Conservation (phyloP, 2,113 vertebrate genomes). For the Brachyistius frenatus region DNA sequence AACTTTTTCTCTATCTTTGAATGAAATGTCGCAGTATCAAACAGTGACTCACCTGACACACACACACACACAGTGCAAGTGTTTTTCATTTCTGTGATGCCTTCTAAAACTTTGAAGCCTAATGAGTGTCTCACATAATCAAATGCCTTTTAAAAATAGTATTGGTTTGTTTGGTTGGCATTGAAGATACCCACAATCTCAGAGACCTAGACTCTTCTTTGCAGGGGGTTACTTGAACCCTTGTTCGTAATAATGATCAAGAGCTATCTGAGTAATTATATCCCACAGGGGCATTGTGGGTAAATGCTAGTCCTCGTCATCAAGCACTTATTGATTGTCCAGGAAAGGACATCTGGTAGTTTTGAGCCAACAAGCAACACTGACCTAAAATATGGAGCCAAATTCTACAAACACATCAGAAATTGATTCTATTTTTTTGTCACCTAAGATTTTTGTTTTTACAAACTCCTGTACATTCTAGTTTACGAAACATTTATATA, state of each 20-base stretch:
- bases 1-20: slow-evolving; percentile 23
- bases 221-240: not conserved
- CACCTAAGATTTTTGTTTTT: not conserved
- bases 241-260: not conserved
- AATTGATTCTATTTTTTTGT: not conserved
- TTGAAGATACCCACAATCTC: not conserved
- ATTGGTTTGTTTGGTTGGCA: not conserved
- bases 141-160: not conserved
- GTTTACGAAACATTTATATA: not conserved
- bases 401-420: not conserved
- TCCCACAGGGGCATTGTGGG: not conserved
- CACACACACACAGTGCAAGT: not conserved
- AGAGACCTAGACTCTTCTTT: not conserved
- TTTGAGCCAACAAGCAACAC: not conserved
- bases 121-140: not conserved
- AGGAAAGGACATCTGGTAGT: not conserved
- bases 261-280: not conserved
- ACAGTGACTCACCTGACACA: slow-evolving; percentile 49
- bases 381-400: not conserved
- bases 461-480: not conserved
- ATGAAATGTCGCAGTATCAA: slow-evolving; percentile 31
- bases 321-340: not conserved
- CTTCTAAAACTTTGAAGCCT: not conserved
- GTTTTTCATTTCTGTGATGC: not conserved
- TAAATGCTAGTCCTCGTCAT: slow-evolving; percentile 3